Base-by-base conservation (phyloP, 2,888 invertebrate genomes). In the Caenorhabditis japonica region DNA sequence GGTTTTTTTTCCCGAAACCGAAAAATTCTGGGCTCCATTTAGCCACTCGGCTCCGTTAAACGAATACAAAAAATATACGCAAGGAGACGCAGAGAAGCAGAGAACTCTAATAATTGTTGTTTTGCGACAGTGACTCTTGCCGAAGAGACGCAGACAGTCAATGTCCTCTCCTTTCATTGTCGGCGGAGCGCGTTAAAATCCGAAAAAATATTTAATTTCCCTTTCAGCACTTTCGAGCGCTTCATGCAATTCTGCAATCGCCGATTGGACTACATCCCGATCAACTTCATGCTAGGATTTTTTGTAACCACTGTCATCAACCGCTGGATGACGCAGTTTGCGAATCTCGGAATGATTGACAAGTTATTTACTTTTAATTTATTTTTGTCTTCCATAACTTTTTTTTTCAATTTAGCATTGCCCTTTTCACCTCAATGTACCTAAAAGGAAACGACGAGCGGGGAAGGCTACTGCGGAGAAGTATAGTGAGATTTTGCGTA, bases 241-340 rank as follows among this genome's bases (percentile, higher is more conserved):
- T 69, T 83, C 34, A 77, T 77, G 58, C 52, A 49, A 30, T 77
- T 79, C 44, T 75, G 76, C 39, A 76, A 81, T 44, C 62, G 76
- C n/a, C 59, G 79, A 58, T 44, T 82, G 41, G 66, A 61, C 44
- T 78, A 76, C 53, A 78, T 82, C 34, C 82, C 82, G 10, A 53
- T 83, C 38, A 80, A 77, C 27, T 83, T 83, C 68, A 78, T 83
- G 80, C 68, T 83, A 8, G 75, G 76, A 39, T 83, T 83, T 51
- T 83, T 83, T 49, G 83, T 83, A n/a, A 78, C 80, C 17, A 77
- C 78, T 17, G 80, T 83, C 4, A 77, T 81, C 53, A 78, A 80
- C 44, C 56, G 79, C 10, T 79, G 79, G 79, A 73, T 69, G 60
- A 69, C 72, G 5, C 74, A 75, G 39, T 76, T 79, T 21, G 75